Evolutionary conservation across 1,140 invertebrate species (phyloP), one percentile per base, ranked within the genome.

Genomic region (Contarinia nasturtii): DNA sequence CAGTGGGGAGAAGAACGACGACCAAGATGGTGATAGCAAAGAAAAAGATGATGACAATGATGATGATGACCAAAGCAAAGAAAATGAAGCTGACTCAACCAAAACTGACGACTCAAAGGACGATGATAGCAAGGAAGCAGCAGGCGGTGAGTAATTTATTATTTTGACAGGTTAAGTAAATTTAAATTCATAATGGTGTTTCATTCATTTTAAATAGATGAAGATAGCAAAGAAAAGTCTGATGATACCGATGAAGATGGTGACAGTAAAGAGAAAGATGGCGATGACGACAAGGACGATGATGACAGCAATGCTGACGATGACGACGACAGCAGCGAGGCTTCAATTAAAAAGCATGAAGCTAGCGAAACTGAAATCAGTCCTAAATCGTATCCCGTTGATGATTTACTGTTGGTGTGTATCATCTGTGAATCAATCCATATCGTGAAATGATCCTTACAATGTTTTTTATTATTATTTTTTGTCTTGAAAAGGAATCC

Each of bases 371-470:
- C 27, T 27, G 27, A 27, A 27, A 27, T 27, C 27, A 27, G 27
- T 10, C 27, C 27, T 27, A 27, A 27, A 12, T 43, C 65, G 17
- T 65, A 64, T 34, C 66, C 71, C 7, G 74, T 77, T 54, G 74
- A 77, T 55, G 73, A 76, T 53, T 64, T 76, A 49, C 67, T 70
- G 51, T 61, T 68, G 60, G 73, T 76, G 62, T 58, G 60, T 45
- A 47, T 15, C 17, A 34, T 3, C 8, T 22, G 11, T 18, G n/a
- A n/a, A n/a, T n/a, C n/a, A n/a, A n/a, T n/a, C n/a, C n/a, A n/a
- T n/a, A n/a, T n/a, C n/a, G n/a, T n/a, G n/a, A n/a, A n/a, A n/a
- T n/a, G n/a, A 19, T 10, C n/a, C n/a, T n/a, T n/a, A n/a, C n/a
- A n/a, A n/a, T n/a, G n/a, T n/a, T n/a, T n/a, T n/a, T n/a, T n/a